Evolutionary conservation across 2,113 vertebrate species (phyloP).

Genomic region (Cisticola juncidis): DNA sequence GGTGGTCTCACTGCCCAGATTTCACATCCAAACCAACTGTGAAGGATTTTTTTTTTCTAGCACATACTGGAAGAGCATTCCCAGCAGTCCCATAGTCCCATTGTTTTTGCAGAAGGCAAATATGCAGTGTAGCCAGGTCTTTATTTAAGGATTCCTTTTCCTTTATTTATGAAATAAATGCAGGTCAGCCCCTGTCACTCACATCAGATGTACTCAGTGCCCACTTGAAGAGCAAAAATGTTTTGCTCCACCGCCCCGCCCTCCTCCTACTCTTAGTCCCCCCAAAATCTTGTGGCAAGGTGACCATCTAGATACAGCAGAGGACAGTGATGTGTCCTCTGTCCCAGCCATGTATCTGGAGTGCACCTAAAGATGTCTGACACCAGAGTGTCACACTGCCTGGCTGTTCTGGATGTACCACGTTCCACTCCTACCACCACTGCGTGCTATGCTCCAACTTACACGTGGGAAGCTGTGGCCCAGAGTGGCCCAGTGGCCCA

Average conservation of each 20-base stretch:
- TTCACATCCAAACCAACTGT: not conserved
- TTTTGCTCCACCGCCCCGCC: not conserved
- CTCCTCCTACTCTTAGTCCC: not conserved
- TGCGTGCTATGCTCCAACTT: not conserved
- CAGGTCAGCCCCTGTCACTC: not conserved
- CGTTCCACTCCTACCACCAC: not conserved
- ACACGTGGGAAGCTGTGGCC: fast-evolving
- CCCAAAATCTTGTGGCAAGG: not conserved
- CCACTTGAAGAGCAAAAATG: not conserved
- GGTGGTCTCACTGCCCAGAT: not conserved
- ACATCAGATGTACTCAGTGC: not conserved
- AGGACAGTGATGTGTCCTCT: not conserved
- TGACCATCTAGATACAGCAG: not conserved
- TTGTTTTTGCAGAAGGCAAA: not conserved
- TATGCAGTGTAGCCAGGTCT: not conserved
- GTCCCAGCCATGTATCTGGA: not conserved
- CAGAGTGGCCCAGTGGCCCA: not conserved
- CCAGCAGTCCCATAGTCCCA: not conserved
- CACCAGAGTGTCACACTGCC: not conserved
- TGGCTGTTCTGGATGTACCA: fast-evolving
- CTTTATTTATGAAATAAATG: not conserved
- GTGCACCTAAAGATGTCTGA: not conserved
- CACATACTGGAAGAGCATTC: not conserved
- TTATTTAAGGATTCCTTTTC: not conserved
- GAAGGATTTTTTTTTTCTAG: not conserved